phyloP scores from a whole-genome alignment of 2,888 invertebrate genomes.

The Epistrophe eligans region DNA sequence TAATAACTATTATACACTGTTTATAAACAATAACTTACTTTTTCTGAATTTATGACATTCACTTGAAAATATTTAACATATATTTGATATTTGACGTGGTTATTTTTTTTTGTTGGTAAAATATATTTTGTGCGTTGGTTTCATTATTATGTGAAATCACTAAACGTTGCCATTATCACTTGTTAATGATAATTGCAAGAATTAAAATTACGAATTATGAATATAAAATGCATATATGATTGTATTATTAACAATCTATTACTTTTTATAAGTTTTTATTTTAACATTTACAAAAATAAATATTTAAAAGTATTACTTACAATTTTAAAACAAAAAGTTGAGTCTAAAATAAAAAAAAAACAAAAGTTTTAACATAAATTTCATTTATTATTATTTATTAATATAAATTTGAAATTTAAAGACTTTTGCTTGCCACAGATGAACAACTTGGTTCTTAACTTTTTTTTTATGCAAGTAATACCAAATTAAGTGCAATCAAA shows the following conservation, averaged over 20 bases:
- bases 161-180: slow-evolving; percentile 62
- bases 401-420: too few relatives aligned
- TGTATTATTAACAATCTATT: background rate
- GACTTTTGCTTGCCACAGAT: too few relatives aligned
- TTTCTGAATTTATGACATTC: background rate
- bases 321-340: too few relatives aligned
- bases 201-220: background rate
- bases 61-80: background rate
- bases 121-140: slow-evolving; percentile 20
- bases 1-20: slow-evolving; percentile 57
- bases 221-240: background rate
- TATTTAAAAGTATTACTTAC: too few relatives aligned
- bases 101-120: background rate
- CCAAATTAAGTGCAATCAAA: too few relatives aligned
- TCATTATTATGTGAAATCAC: background rate
- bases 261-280: background rate
- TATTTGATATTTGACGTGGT: background rate
- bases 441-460: too few relatives aligned
- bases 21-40: background rate
- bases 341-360: too few relatives aligned
- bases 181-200: slow-evolving; percentile 50
- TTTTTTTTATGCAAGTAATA: too few relatives aligned
- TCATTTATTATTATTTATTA: too few relatives aligned
- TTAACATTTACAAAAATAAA: too few relatives aligned
- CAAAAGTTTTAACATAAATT: too few relatives aligned